Evolutionary conservation across 1,140 invertebrate genomes (phyloP).

Genomic region (Rhyzopertha dominica): DNA sequence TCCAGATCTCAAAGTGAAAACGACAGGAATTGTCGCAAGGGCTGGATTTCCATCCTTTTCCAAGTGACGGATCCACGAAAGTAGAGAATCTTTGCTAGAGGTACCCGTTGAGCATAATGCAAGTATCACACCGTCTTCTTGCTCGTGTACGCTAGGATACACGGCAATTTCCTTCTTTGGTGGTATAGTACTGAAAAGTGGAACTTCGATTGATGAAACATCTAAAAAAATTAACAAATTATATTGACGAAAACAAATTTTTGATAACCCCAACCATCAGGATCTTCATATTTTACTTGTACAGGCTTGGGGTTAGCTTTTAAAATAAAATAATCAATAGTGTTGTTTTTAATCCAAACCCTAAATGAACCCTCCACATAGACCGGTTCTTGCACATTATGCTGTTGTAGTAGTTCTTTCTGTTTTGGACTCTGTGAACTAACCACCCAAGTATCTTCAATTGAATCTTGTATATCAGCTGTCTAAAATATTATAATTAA

Average conservation of each 20-base stretch:
- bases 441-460: constrained; percentile 92
- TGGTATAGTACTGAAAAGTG: constrained; percentile 52
- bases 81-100: constrained; percentile 81
- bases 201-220: constrained; percentile 60
- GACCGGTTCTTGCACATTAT: constrained; percentile 63
- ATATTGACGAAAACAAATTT: no score
- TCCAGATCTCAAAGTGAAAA: constrained; percentile 60
- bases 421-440: constrained; percentile 82
- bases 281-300: constrained; percentile 47
- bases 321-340: constrained; percentile 83
- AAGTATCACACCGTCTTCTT: constrained; percentile 87
- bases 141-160: constrained; percentile 76
- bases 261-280: no score
- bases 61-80: constrained; percentile 88
- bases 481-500: no score
- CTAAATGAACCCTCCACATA: constrained; percentile 84
- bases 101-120: constrained; percentile 66
- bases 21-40: constrained; percentile 68
- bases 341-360: constrained; percentile 71
- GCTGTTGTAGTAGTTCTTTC: constrained; percentile 64
- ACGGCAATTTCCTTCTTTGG: constrained; percentile 44
- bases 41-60: constrained; percentile 70
- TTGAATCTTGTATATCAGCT: constrained; percentile 63
- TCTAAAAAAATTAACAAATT: no score
- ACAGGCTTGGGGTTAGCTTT: constrained; percentile 56